phyloP scores from a whole-genome alignment of 2,797 vertebrate species.

The Yasuhikotakia modesta region DNA sequence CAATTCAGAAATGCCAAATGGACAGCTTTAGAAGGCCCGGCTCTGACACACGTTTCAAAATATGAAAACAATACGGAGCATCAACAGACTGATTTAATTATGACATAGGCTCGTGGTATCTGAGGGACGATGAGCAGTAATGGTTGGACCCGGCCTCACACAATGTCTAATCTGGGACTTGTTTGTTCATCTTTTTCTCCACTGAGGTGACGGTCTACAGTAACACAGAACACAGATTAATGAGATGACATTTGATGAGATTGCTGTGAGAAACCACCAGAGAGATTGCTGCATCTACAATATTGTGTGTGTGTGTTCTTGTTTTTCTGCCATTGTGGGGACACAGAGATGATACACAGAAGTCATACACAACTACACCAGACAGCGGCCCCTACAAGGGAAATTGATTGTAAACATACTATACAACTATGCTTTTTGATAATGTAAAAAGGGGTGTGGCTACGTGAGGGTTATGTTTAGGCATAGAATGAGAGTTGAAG shows the following conservation, averaged over 20 bases:
- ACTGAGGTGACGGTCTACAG: slow-evolving; percentile 46
- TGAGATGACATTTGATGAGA: slow-evolving; percentile 51
- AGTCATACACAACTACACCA: too few species aligned
- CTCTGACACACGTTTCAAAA: slow-evolving; percentile 31
- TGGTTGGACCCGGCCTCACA: slow-evolving; percentile 25
- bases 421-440: too few species aligned
- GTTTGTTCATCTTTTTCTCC: slow-evolving; percentile 50
- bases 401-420: too few species aligned
- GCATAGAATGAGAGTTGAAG: too few species aligned
- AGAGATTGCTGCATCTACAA: slow-evolving; percentile 26
- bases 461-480: too few species aligned
- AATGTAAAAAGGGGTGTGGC: too few species aligned
- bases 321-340: too few species aligned
- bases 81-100: slow-evolving; percentile 50
- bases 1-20: slow-evolving; percentile 57
- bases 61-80: slow-evolving; percentile 36
- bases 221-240: slow-evolving; percentile 54
- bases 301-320: slow-evolving; percentile 4
- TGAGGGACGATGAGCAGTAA: slow-evolving; percentile 27
- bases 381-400: too few species aligned
- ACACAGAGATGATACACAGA: too few species aligned
- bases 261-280: slow-evolving; percentile 34
- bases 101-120: slow-evolving; percentile 44
- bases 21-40: slow-evolving; percentile 30
- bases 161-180: slow-evolving; percentile 51